phyloP scores from a whole-genome alignment of 1,140 invertebrate genomes.

The Nomia melanderi region DNA sequence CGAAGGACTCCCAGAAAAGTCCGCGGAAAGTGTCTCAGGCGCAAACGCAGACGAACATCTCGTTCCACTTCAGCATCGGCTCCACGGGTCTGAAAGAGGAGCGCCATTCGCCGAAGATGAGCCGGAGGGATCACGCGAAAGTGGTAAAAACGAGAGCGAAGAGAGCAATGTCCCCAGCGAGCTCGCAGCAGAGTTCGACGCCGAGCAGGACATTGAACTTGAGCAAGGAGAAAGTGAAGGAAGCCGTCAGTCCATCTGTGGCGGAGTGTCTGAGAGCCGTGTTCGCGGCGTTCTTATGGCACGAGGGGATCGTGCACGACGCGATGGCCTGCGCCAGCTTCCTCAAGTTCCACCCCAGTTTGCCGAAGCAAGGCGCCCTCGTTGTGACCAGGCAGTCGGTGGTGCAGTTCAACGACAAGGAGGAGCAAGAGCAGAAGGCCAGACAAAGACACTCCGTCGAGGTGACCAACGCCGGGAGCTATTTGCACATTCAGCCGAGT shows the following conservation, averaged over 20 bases:
- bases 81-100: slow-evolving; percentile 81
- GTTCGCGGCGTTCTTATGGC: slow-evolving; percentile 98
- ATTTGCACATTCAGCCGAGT: slow-evolving; percentile 89
- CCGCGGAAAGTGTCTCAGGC: slow-evolving; percentile 84
- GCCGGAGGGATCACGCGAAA: slow-evolving; percentile 83
- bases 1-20: slow-evolving; percentile 77
- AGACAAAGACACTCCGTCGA: slow-evolving; percentile 93
- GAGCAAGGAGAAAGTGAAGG: slow-evolving; percentile 83
- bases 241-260: slow-evolving; percentile 94
- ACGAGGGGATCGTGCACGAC: slow-evolving; percentile 98
- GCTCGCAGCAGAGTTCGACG: slow-evolving; percentile 76
- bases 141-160: slow-evolving; percentile 81
- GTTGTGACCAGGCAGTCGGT: slow-evolving; percentile 84
- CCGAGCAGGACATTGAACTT: slow-evolving; percentile 71
- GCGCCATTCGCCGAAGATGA: slow-evolving; percentile 84
- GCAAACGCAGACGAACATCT: slow-evolving; percentile 90
- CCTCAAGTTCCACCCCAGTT: slow-evolving; percentile 95
- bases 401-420: slow-evolving; percentile 74
- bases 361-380: slow-evolving; percentile 90
- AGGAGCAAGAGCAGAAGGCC: slow-evolving; percentile 83
- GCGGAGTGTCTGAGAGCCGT: slow-evolving; percentile 95
- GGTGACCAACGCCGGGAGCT: slow-evolving; percentile 89
- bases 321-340: slow-evolving; percentile 98
- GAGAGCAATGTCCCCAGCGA: slow-evolving; percentile 84
- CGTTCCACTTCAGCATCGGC: slow-evolving; percentile 84